Base-by-base conservation (phyloP, 2,113 vertebrate genomes). In the Pterocles orientalis region DNA sequence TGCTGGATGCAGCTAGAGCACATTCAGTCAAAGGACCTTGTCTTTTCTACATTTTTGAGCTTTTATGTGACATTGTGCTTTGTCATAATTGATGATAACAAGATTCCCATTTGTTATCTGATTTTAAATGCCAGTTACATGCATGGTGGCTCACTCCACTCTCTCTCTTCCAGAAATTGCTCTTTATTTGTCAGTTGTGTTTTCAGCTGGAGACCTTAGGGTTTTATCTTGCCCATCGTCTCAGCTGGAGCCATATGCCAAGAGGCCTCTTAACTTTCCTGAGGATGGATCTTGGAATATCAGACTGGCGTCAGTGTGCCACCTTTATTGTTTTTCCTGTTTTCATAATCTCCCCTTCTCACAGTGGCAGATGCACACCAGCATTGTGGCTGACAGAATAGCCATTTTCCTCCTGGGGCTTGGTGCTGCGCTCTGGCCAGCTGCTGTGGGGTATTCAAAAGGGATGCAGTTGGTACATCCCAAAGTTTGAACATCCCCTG, bases 231-330 rank as follows among this genome's bases (percentile, higher is more conserved):
- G 69, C 81, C 78, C 88, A 80, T 77, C 33, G 29, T 83, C 85
- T 90, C 92, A 81, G 90, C 57, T 94, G 91, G 96, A 96, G 91
- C 96, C 94, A 91, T 97, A 91, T 96, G 95, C 94, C 95, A 95
- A 92, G 94, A 95, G 90, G 75, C 88, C 84, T 80, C 70, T 86
- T 95, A 92, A 88, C 90, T 96, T 97, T 90, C 88, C 84, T 80
- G 84, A 94, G 92, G 82, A 95, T 69, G 77, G 72, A 91, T 94
- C 75, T 95, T 94, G 79, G 95, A 95, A 90, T 92, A 96, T 57
- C 92, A 94, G 95, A 54, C 71, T 69, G 91, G 80, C 3, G 12
- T 81, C 77, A 82, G 50, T 82, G 82, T 95, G 94, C 92, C 70
- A 90, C 94, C 73, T 92, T 95, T 90, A 93, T 96, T 96, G 92